Evolutionary conservation across 2,113 vertebrate species (phyloP), one percentile per base, ranked within the genome.

Genomic region (Cavia aperea): DNA sequence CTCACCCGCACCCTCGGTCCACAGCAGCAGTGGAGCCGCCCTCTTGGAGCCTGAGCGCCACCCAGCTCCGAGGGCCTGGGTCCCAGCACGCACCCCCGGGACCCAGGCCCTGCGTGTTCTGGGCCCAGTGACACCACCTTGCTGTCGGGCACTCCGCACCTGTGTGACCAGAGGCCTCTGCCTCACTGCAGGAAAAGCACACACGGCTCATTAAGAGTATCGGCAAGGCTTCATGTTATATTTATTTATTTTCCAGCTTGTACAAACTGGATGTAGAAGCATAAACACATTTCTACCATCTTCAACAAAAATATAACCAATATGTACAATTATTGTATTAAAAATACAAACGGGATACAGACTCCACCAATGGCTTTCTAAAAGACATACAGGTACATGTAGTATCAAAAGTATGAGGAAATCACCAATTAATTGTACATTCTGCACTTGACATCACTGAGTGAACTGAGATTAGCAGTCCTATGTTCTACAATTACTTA

Each of bases 241-340:
- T 99, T 99, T 99, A 99, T 99, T 99, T 98, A 99, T 99, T 98
- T 97, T 98, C 99, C 99, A 99, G 99, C 98, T 99, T 98, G 97
- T 99, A 99, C 98, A 98, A 99, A 99, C 99, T 99, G 98, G 99
- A 99, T 98, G 98, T 99, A 99, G 99, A 99, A 98, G 99, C 99
- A 99, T 99, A 99, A 99, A 99, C 99, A 99, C 99, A 99, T 99
- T 99, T 99, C 98, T 98, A 99, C 98, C 98, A 98, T 98, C 98
- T 98, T 98, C 98, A 99, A 99, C 99, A 99, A 99, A 99, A 99
- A 99, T 99, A 99, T 98, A 99, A 99, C 99, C 99, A 99, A 98
- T 99, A 99, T 99, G 98, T 99, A 99, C 99, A 99, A 99, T 99
- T 99, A 99, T 99, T 99, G 99, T 99, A 99, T 99, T 99, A 99